phyloP scores from a whole-genome alignment of 30 jellyfish, hydroid and myxozoan species.

The Morbakka virulenta region DNA sequence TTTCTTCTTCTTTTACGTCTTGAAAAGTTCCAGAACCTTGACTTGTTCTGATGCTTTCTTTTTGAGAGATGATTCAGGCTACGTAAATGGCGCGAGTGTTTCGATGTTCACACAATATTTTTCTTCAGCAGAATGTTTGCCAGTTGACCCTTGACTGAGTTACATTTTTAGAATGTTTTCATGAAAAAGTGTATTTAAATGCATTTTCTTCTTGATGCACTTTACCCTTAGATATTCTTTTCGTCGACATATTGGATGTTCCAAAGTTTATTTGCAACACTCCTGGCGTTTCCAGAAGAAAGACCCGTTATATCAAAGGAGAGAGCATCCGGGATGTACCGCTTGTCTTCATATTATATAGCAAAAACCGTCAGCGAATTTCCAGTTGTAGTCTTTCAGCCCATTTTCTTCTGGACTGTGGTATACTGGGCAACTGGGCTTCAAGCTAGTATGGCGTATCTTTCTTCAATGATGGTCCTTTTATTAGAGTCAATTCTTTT shows the following conservation, averaged over 20 bases:
- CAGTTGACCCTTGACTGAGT: too few relatives aligned
- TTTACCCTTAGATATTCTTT: not conserved
- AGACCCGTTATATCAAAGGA: conserved; percentile 1
- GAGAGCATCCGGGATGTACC: conserved; percentile 19
- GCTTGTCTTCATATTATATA: conserved; percentile 1
- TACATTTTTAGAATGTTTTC: too few relatives aligned
- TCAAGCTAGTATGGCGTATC: not conserved
- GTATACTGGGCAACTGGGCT: conserved; percentile 5
- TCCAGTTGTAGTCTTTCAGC: not conserved
- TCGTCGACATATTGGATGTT: not conserved
- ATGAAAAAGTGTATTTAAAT: too few relatives aligned
- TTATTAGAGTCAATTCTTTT: not conserved
- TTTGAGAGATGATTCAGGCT: too few relatives aligned
- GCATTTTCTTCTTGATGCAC: too few relatives aligned
- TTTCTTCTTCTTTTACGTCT: too few relatives aligned
- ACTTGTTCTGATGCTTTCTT: too few relatives aligned
- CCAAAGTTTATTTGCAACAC: not conserved
- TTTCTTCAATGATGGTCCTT: not conserved
- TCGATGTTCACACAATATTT: too few relatives aligned
- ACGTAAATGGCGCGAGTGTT: too few relatives aligned
- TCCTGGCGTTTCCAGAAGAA: not conserved
- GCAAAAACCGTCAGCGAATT: conserved; percentile 12
- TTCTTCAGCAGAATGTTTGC: too few relatives aligned
- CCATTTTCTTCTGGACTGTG: conserved; percentile 6
- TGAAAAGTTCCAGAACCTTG: too few relatives aligned